phyloP scores from a whole-genome alignment of 2,888 invertebrate species.

The Oscheius sp. region DNA sequence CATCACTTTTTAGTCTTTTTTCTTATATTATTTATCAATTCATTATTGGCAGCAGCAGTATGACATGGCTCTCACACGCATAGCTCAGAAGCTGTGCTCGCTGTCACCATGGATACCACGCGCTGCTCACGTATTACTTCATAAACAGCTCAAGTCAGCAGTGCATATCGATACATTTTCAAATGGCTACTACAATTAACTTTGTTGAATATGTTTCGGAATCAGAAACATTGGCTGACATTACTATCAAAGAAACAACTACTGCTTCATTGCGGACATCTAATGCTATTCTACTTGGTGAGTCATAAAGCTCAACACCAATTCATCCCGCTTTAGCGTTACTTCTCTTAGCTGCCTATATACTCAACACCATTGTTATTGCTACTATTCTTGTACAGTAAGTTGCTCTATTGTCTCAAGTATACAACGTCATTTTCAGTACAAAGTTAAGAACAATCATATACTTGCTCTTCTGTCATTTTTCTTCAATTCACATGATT shows the following conservation, averaged over 20 bases:
- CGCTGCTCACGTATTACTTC: background rate
- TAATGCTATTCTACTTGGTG: conserved; percentile 49
- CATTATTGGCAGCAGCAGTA: too few species aligned
- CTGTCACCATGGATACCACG: conserved; percentile 8
- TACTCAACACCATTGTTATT: conserved; percentile 56
- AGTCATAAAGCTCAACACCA: background rate
- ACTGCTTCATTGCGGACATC: conserved; percentile 52
- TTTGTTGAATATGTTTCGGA: conserved; percentile 55
- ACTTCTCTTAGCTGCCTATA: conserved; percentile 54
- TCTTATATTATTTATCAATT: too few species aligned
- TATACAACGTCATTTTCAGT: background rate
- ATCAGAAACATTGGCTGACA: conserved; percentile 61
- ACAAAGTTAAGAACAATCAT: conserved; percentile 32
- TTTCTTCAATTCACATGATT: conserved; percentile 39
- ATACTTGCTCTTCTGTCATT: conserved; percentile 37
- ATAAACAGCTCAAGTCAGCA: background rate
- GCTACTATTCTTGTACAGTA: conserved; percentile 59
- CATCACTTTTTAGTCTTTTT: too few species aligned
- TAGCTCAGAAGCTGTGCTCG: background rate
- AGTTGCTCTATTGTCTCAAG: conserved; percentile 15
- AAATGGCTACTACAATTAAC: background rate
- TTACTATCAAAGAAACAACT: conserved; percentile 52
- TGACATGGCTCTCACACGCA: too few species aligned
- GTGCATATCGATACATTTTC: background rate
- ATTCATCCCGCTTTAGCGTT: conserved; percentile 39